Evolutionary conservation across 2,113 vertebrate genomes (phyloP).

Genomic region (pig (Sus scrofa)): DNA sequence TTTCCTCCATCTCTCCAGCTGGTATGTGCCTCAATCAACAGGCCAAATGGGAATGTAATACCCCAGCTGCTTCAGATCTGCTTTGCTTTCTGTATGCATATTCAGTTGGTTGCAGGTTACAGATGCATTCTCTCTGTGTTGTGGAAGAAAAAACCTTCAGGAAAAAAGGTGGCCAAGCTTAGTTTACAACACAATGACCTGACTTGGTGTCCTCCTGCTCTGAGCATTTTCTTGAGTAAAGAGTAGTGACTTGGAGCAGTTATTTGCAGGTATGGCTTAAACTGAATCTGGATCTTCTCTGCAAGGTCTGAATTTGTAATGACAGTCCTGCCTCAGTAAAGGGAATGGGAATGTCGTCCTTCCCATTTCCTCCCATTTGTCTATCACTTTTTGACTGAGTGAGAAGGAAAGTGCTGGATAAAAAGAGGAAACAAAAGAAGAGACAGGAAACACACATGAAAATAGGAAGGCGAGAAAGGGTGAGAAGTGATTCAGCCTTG

Average conservation of each 20-base stretch:
- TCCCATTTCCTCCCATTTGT: background rate
- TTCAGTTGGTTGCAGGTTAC: background rate
- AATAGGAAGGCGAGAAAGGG: background rate
- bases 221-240: background rate
- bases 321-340: background rate
- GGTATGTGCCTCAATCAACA: background rate
- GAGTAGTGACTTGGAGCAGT: background rate
- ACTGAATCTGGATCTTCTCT: background rate
- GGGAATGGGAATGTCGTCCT: background rate
- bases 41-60: background rate
- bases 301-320: background rate
- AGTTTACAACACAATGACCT: background rate
- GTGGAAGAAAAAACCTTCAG: background rate
- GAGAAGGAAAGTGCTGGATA: background rate
- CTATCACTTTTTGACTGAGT: background rate
- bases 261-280: background rate
- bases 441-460: background rate
- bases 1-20: slow-evolving; percentile 53
- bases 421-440: slow-evolving; percentile 29
- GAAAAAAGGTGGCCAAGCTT: background rate
- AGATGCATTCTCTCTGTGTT: background rate
- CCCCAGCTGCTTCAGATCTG: background rate
- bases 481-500: background rate
- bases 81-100: background rate
- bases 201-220: background rate